Percentiles rank a stretch among this genome's conserved stretches.
Evolutionary conservation across 1,140 invertebrate genomes (phyloP).

Genomic region (Brachionus asplanchnoidis): DNA sequence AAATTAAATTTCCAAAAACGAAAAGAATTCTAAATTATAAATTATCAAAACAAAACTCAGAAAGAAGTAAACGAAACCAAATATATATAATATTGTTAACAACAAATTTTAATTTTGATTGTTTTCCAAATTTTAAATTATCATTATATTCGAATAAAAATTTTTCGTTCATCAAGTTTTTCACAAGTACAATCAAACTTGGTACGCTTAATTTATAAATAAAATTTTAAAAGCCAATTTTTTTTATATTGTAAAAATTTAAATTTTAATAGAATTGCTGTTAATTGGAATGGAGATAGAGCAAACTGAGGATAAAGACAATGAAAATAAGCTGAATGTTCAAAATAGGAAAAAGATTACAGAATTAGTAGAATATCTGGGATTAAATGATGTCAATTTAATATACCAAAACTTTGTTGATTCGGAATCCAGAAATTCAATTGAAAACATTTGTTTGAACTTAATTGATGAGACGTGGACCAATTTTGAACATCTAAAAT

Average conservation of each 20-base stretch:
- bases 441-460: neutral
- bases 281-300: neutral
- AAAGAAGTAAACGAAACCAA: neutral
- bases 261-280: too few species aligned
- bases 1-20: constrained; percentile 28
- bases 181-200: neutral
- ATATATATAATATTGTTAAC: neutral
- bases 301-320: neutral
- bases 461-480: neutral
- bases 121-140: neutral
- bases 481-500: neutral
- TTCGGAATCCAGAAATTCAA: neutral
- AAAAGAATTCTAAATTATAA: constrained; percentile 7
- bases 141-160: neutral
- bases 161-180: neutral
- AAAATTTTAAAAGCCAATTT: neutral
- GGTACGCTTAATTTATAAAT: neutral
- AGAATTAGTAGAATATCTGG: neutral
- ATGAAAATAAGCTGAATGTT: neutral
- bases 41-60: neutral
- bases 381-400: constrained; percentile 2
- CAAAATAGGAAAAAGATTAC: neutral
- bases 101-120: neutral
- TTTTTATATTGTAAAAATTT: neutral
- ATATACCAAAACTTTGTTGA: constrained; percentile 2